Conservation (phyloP, 2,888 invertebrate genomes). For the Tenthredo notha region DNA sequence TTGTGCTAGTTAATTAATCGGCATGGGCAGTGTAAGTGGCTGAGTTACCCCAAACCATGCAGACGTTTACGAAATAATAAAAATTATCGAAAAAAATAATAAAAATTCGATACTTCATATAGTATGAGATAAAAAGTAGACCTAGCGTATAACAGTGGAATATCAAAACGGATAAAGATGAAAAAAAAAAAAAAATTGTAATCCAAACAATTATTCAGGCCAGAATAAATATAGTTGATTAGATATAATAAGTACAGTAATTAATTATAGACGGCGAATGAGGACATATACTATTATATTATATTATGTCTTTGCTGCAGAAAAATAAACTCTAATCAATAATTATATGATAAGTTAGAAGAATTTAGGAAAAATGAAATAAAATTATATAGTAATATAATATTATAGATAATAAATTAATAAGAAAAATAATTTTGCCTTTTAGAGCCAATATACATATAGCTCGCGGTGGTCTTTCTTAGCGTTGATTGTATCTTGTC, state of each 20-base stretch:
- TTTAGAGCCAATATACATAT: background rate
- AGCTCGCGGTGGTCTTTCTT: background rate
- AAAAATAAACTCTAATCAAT: background rate
- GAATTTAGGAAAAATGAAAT: background rate
- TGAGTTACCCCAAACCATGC: slow-evolving; percentile 64
- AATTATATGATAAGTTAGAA: background rate
- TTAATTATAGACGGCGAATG: background rate
- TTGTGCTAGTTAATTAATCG: background rate
- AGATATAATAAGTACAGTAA: background rate
- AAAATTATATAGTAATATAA: background rate
- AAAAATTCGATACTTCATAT: background rate
- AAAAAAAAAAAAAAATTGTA: background rate
- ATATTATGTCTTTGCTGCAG: background rate
- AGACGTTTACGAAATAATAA: background rate
- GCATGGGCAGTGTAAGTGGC: slow-evolving; percentile 64
- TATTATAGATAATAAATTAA: background rate
- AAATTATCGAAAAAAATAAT: slow-evolving; percentile 6
- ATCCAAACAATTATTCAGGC: background rate
- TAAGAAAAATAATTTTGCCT: background rate
- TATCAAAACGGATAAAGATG: background rate
- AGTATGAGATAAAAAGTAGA: background rate
- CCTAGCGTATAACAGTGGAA: background rate
- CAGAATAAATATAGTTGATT: background rate
- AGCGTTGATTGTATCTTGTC: background rate
- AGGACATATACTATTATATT: background rate